Evolutionary conservation across 92 coral and sea anemone species (phyloP).

Genomic region (Epizoanthus rinbou): DNA sequence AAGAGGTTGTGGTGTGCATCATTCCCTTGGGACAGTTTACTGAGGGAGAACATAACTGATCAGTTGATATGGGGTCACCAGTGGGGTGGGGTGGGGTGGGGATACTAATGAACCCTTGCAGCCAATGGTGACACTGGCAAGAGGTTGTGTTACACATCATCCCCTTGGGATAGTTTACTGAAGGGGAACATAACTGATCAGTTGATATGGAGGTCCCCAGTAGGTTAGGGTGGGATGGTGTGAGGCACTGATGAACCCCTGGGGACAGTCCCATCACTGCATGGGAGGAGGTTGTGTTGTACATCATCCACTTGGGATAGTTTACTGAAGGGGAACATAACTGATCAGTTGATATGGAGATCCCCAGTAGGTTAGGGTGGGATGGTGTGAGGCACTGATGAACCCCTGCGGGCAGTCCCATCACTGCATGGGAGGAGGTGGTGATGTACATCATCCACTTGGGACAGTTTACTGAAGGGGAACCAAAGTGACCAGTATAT

Average conservation of each 20-base stretch:
- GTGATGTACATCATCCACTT: background rate
- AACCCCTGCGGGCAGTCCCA: background rate
- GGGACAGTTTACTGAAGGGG: conserved; percentile 6
- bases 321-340: background rate
- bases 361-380: too few relatives aligned
- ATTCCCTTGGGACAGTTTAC: conserved; percentile 21
- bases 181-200: background rate
- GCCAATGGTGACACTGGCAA: background rate
- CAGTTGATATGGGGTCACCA: background rate
- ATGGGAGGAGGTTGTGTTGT: background rate
- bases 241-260: conserved; percentile 5
- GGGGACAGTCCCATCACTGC: background rate
- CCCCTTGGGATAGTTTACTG: conserved; percentile 24
- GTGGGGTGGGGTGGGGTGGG: too few relatives aligned
- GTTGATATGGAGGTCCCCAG: background rate
- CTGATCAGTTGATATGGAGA: background rate
- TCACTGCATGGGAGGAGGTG: background rate
- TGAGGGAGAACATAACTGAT: background rate
- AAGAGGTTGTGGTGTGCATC: background rate
- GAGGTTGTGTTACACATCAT: background rate
- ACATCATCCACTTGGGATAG: conserved; percentile 2
- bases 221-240: too few relatives aligned
- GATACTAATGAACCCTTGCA: background rate
- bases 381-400: conserved; percentile 10
- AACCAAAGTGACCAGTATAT: background rate